A percentile compares a stretch with the other conserved stretches of the same genome.
Evolutionary conservation across 2,113 vertebrate genomes (phyloP).

Genomic region (Opisthocomus hoazin): DNA sequence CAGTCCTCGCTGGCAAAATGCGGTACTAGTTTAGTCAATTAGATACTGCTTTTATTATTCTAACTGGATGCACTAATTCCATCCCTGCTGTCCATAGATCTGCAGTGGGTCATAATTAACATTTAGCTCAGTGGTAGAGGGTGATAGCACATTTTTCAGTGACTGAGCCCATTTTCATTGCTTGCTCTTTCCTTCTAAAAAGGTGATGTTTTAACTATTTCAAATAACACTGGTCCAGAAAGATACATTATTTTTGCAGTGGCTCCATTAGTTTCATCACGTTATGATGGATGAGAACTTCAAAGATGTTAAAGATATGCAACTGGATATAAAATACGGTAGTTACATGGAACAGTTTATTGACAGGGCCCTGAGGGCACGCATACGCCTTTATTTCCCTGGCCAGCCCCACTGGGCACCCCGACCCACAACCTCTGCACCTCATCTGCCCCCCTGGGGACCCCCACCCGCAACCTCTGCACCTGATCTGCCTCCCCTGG

Average conservation of each 20-base stretch:
- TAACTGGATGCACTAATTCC: not conserved
- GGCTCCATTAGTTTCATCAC: not conserved
- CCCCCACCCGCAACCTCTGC: not conserved
- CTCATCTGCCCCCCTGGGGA: no score
- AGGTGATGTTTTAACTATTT: not conserved
- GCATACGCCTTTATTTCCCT: not conserved
- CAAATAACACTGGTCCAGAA: not conserved
- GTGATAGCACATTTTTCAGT: not conserved
- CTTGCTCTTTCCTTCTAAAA: not conserved
- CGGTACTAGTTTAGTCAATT: not conserved
- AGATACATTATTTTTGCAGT: not conserved
- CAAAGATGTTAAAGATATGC: not conserved
- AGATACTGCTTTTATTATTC: not conserved
- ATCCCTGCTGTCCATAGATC: not conserved
- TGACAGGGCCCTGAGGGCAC: not conserved
- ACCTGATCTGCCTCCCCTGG: no score
- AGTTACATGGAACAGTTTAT: not conserved
- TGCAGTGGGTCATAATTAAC: not conserved
- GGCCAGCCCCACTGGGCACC: not conserved
- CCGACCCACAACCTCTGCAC: not conserved
- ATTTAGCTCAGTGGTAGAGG: not conserved
- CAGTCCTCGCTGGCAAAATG: accelerated
- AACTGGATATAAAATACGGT: not conserved
- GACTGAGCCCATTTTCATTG: not conserved
- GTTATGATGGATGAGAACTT: accelerated